phyloP scores from a whole-genome alignment of 2,888 invertebrate species.

The Cerastis rubricosa region DNA sequence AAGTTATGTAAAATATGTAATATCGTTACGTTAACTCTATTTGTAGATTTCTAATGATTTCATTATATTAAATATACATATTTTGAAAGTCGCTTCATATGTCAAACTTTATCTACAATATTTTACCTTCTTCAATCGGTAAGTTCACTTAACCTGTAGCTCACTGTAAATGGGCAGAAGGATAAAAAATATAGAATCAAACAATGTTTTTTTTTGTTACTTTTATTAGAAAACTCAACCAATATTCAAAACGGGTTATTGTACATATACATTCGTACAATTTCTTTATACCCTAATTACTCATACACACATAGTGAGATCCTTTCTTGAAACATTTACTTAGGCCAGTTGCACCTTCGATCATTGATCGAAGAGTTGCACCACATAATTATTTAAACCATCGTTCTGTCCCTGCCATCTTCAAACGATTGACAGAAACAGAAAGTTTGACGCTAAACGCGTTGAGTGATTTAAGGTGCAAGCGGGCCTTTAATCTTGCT shows the following conservation, averaged over 20 bases:
- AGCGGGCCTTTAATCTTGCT: neutral
- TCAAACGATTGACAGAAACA: neutral
- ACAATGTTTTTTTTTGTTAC: neutral
- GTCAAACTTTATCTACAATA: neutral
- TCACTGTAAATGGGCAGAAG: neutral
- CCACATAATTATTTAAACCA: neutral
- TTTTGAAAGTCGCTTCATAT: neutral
- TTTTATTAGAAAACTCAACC: slow-evolving; percentile 5
- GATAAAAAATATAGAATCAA: neutral
- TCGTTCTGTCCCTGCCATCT: neutral
- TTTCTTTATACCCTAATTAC: neutral
- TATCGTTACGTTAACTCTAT: slow-evolving; percentile 26
- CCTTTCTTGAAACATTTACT: neutral
- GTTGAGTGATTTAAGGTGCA: neutral
- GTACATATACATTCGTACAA: neutral
- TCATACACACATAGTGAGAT: too few relatives aligned
- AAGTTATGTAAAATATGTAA: slow-evolving; percentile 60
- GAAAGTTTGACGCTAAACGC: neutral
- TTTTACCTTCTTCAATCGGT: neutral
- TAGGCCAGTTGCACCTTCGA: neutral
- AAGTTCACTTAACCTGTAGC: neutral
- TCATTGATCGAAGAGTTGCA: too few relatives aligned
- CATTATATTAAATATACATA: neutral
- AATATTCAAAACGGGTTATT: slow-evolving; percentile 1
- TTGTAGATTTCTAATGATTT: slow-evolving; percentile 16